Evolutionary conservation across 2,888 invertebrate species (phyloP).

Genomic region (Trachelus iudaicus): DNA sequence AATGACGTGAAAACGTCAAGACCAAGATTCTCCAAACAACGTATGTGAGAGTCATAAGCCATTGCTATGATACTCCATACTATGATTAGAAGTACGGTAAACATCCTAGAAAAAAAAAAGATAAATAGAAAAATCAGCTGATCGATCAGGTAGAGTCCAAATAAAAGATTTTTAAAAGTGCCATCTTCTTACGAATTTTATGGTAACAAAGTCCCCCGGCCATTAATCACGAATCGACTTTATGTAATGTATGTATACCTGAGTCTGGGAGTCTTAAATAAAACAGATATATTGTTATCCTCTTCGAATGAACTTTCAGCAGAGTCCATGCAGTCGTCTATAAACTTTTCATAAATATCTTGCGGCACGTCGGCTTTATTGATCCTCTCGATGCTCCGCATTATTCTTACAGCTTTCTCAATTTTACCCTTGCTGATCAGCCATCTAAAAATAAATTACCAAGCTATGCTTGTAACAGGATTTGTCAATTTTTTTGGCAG

Average conservation of each 20-base stretch:
- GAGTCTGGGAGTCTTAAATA: conserved; percentile 61
- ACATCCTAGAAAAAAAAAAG: conserved; percentile 17
- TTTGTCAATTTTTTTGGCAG: no score
- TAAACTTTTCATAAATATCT: conserved; percentile 67
- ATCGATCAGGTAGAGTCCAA: no score
- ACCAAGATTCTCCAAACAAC: conserved; percentile 83
- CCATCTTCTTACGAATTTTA: neutral
- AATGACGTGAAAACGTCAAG: conserved; percentile 83
- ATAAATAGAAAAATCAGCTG: neutral
- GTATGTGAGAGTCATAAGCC: conserved; percentile 85
- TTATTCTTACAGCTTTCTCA: conserved; percentile 64
- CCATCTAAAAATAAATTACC: conserved; percentile 22
- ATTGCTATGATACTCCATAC: conserved; percentile 79
- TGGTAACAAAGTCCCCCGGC: neutral
- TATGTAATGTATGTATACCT: conserved; percentile 30
- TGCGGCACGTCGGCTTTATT: conserved; percentile 67
- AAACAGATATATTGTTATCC: conserved; percentile 47
- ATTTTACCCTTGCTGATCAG: conserved; percentile 42
- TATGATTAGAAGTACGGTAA: conserved; percentile 49
- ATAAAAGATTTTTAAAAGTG: neutral
- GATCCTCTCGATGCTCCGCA: conserved; percentile 65
- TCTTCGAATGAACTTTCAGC: conserved; percentile 19
- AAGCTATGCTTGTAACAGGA: no score
- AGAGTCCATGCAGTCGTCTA: conserved; percentile 48
- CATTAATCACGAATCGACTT: neutral